Conservation (phyloP, 1,140 invertebrate genomes). For the Drosophila quadrilineata region DNA sequence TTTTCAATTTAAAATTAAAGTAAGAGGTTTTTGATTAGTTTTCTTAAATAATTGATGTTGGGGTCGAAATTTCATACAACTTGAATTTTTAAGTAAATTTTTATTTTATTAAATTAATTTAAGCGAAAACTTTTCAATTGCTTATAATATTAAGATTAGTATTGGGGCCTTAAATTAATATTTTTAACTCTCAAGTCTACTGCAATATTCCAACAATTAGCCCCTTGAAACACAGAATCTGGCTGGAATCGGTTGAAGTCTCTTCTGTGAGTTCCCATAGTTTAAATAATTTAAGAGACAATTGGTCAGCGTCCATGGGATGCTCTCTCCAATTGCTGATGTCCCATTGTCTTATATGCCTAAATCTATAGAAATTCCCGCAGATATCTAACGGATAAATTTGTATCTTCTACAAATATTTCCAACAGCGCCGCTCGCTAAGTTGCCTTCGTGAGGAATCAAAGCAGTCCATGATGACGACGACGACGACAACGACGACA, state of each 20-base stretch:
- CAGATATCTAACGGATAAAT: constrained; percentile 14
- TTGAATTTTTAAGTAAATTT: too few relatives aligned
- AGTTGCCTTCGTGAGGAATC: constrained; percentile 48
- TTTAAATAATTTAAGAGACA: constrained; percentile 61
- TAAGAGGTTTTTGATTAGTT: too few relatives aligned
- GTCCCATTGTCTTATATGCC: constrained; percentile 39
- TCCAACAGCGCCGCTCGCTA: constrained; percentile 55
- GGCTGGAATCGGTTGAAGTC: background rate
- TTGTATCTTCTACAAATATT: constrained; percentile 16
- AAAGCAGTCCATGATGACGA: constrained; percentile 6
- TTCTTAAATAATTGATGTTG: too few relatives aligned
- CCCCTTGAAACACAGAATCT: constrained; percentile 8
- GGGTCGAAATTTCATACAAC: too few relatives aligned
- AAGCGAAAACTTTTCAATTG: too few relatives aligned
- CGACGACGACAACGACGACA: background rate
- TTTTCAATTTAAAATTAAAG: too few relatives aligned
- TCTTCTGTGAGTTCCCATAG: constrained; percentile 1
- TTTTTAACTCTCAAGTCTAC: too few relatives aligned
- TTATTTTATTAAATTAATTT: too few relatives aligned
- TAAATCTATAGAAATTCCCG: background rate
- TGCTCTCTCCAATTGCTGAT: background rate
- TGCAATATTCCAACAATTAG: constrained; percentile 58
- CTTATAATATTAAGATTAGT: too few relatives aligned
- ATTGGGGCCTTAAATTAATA: too few relatives aligned
- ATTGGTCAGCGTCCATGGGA: background rate